Evolutionary conservation across 2,113 vertebrate genomes (phyloP).

Genomic region (Toxostoma redivivum): DNA sequence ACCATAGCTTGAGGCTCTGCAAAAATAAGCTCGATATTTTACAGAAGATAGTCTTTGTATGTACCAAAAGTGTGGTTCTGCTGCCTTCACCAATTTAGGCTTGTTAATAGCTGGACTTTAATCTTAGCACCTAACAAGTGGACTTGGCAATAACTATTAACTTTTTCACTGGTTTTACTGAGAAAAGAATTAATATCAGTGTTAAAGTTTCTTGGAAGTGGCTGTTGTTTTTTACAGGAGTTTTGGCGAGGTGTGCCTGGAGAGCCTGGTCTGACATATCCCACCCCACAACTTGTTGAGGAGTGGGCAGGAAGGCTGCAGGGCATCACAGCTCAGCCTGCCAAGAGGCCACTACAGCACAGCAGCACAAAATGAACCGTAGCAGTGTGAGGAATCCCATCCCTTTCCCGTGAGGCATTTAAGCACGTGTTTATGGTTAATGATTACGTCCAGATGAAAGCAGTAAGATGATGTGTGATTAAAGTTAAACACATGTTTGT

Average conservation of each 20-base stretch:
- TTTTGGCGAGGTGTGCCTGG: not conserved
- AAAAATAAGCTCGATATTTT: not conserved
- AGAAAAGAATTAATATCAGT: not conserved
- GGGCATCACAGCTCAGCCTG: not conserved
- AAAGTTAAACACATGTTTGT: constrained; percentile 38
- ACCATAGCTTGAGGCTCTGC: not conserved
- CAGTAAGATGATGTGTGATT: constrained; percentile 6
- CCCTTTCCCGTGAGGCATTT: not conserved
- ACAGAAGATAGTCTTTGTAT: not conserved
- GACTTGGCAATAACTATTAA: not conserved
- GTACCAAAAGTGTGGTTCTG: not conserved
- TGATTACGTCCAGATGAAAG: constrained; percentile 23
- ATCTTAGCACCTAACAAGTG: not conserved
- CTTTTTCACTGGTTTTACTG: not conserved
- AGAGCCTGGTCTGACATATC: not conserved
- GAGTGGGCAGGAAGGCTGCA: not conserved
- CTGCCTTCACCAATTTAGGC: not conserved
- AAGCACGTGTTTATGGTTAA: not conserved
- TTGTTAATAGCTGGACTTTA: not conserved
- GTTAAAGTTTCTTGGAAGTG: not conserved
- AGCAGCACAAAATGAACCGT: not conserved
- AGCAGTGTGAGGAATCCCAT: not conserved
- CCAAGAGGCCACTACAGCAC: not conserved
- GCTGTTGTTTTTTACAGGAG: not conserved
- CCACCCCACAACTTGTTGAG: fast-evolving